Evolutionary conservation across 2,797 vertebrate genomes (phyloP).

Genomic region (Notoglanidium macrostoma): DNA sequence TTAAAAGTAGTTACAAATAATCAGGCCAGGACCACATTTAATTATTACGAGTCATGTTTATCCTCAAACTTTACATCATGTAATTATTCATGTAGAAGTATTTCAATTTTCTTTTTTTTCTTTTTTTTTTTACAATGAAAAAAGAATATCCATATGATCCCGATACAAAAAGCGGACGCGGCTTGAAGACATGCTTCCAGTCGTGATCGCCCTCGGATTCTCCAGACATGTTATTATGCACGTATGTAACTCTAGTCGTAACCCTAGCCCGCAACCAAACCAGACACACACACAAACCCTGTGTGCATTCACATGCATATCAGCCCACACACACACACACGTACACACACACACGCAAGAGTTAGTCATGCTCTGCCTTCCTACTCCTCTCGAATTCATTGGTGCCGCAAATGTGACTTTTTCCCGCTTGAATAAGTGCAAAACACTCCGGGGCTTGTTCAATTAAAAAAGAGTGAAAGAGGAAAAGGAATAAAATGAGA

Average conservation of each 20-base stretch:
- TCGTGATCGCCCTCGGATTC: not conserved
- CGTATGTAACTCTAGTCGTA: not conserved
- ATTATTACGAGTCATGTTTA: not conserved
- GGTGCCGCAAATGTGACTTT: constrained; percentile 53
- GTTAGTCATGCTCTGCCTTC: constrained; percentile 37
- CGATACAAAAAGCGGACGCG: too few relatives aligned
- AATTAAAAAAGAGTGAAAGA: constrained; percentile 37
- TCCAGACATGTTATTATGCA: constrained; percentile 6
- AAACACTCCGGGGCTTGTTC: constrained; percentile 49
- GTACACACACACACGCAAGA: constrained; percentile 27
- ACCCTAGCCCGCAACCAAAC: constrained; percentile 2
- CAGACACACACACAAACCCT: constrained; percentile 39
- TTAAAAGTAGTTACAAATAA: not conserved
- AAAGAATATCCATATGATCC: not conserved
- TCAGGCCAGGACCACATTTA: not conserved
- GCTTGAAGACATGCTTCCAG: not conserved
- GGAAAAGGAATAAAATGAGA: not conserved
- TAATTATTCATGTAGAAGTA: not conserved
- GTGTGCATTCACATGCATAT: constrained; percentile 41
- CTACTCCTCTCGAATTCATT: constrained; percentile 49
- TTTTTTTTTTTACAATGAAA: not conserved
- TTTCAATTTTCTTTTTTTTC: too few relatives aligned
- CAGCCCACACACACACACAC: constrained; percentile 26
- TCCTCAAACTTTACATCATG: not conserved
- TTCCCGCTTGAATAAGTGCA: constrained; percentile 52